Evolutionary conservation across 1,140 invertebrate genomes (phyloP).

Genomic region (Camponotus pennsylvanicus): DNA sequence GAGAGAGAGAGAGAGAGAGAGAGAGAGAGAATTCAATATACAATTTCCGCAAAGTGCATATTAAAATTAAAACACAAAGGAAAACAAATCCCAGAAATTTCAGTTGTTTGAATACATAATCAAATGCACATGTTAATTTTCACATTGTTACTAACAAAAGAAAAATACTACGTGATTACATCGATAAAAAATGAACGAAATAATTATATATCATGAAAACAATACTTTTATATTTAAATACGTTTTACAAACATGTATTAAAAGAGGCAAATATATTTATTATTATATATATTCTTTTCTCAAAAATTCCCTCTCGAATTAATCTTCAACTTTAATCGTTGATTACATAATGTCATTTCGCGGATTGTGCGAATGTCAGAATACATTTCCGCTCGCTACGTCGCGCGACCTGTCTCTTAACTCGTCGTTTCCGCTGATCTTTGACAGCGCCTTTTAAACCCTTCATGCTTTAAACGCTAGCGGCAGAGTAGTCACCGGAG

Average conservation of each 20-base stretch:
- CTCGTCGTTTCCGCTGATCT: background rate
- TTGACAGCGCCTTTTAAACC: background rate
- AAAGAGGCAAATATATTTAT: background rate
- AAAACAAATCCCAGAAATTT: slow-evolving; percentile 8
- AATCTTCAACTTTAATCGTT: background rate
- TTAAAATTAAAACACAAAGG: slow-evolving; percentile 21
- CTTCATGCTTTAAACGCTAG: background rate
- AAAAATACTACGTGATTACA: background rate
- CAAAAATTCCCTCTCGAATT: background rate
- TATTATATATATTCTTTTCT: background rate
- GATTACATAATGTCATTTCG: background rate
- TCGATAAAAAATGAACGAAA: background rate
- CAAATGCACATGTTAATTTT: slow-evolving; percentile 20
- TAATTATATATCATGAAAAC: background rate
- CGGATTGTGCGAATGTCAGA: background rate
- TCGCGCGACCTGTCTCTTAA: background rate
- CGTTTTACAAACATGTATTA: background rate
- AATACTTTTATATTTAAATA: background rate
- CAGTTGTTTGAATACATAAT: slow-evolving; percentile 9
- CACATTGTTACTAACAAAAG: background rate
- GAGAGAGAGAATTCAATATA: slow-evolving; percentile 27
- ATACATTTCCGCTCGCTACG: background rate
- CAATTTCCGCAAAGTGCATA: background rate
- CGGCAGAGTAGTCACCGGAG: background rate
- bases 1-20: slow-evolving; percentile 9